These are phyloP conservation scores for Monodelphis domestica DNA, from an alignment of 2,797 vertebrate species.

Conservation along the genomic window DNA sequence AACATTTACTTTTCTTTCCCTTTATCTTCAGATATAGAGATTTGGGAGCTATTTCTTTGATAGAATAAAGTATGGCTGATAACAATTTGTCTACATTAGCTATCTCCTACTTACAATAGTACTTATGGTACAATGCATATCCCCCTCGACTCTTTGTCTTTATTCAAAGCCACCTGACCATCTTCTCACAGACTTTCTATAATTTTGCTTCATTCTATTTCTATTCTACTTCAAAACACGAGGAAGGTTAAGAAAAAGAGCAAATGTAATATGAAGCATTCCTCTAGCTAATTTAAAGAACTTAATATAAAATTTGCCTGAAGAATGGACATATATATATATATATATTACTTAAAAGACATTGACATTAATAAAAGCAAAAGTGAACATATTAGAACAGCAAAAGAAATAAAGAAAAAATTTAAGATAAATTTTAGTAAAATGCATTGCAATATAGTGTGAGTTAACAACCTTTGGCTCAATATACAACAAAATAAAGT, in stretches of 20 bases:
- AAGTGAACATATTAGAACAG: too few relatives aligned
- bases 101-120: background rate
- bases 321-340: too few relatives aligned
- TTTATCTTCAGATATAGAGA: background rate
- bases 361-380: too few relatives aligned
- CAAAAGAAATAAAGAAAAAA: too few relatives aligned
- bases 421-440: too few relatives aligned
- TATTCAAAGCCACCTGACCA: background rate
- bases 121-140: background rate
- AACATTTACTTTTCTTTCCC: constrained; percentile 31
- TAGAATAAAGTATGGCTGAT: background rate
- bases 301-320: too few relatives aligned
- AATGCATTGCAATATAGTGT: too few relatives aligned
- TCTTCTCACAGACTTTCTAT: constrained; percentile 6
- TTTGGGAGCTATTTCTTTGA: background rate
- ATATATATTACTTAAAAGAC: too few relatives aligned
- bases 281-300: background rate
- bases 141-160: background rate
- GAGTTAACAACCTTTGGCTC: too few relatives aligned
- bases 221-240: constrained; percentile 26
- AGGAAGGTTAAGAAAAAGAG: constrained; percentile 17
- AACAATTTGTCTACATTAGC: background rate
- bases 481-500: too few relatives aligned
- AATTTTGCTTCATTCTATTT: too few relatives aligned
- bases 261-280: background rate